Evolutionary conservation across 1,140 invertebrate genomes (phyloP).

Genomic region (Glossosoma conforme): DNA sequence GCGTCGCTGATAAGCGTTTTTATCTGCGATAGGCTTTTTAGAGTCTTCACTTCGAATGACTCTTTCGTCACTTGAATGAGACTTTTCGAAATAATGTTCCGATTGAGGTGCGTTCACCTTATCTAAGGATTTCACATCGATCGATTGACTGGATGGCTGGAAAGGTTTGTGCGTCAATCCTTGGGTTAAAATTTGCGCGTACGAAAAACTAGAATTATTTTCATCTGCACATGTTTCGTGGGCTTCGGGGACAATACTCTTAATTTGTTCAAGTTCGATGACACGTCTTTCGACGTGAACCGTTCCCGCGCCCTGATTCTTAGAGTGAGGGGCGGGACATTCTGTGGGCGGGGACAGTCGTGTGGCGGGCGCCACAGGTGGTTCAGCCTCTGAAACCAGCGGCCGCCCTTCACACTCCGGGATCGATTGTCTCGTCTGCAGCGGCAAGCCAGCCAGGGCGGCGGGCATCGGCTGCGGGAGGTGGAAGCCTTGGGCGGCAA

Average conservation of each 20-base stretch:
- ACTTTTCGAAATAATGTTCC: slow-evolving; percentile 28
- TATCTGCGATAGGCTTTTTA: slow-evolving; percentile 26
- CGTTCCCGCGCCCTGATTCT: no score
- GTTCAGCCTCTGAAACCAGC: slow-evolving; percentile 5
- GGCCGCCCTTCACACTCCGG: neutral
- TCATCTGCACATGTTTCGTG: slow-evolving; percentile 18
- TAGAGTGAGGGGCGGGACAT: no score
- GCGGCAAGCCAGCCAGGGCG: slow-evolving; percentile 16
- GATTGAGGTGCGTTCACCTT: neutral
- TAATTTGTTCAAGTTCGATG: no score
- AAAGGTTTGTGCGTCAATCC: slow-evolving; percentile 51
- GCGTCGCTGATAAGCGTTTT: slow-evolving; percentile 16
- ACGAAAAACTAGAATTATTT: slow-evolving; percentile 53
- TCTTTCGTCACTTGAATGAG: slow-evolving; percentile 36
- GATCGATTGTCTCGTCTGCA: no score
- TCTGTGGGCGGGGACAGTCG: no score
- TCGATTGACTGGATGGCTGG: slow-evolving; percentile 53
- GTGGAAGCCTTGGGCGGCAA: slow-evolving; percentile 30
- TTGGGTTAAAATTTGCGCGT: slow-evolving; percentile 67
- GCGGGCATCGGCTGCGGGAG: slow-evolving; percentile 28
- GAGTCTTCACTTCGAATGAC: slow-evolving; percentile 32
- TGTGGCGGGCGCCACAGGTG: neutral
- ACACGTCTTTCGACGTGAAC: no score
- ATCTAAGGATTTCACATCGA: neutral
- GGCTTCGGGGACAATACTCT: neutral